Evolutionary conservation across 2,888 invertebrate species (phyloP), one percentile per base, ranked within the genome.

Genomic region (Amiota minor): DNA sequence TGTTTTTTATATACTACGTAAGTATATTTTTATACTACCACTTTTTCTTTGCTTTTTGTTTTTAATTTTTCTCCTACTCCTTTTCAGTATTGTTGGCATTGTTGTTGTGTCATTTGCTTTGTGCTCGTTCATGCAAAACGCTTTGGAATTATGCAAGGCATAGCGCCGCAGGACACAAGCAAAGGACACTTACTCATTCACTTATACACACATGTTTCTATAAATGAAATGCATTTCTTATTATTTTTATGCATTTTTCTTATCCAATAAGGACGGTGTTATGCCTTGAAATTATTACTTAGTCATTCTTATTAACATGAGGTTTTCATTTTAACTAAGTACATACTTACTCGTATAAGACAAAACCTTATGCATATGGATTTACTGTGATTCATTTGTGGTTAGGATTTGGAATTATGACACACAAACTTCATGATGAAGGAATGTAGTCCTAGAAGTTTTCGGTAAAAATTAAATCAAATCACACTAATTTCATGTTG

Each of bases 91-190:
- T 2, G n/a, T 35, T n/a, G n/a, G 35, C 14, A 16, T 56, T 59
- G n/a, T 65, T 20, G 65, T 47, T 59, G n/a, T 59, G 16, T 74
- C 35, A 12, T 70, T 73, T 72, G 74, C 70, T 73, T 74, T 78
- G 73, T 76, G 76, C 77, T 79, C 78, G 74, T 77, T 80, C 79
- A 78, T 79, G 79, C 79, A 81, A 77, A 82, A 74, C 79, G 76
- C 76, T 78, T 78, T 80, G 81, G 75, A 76, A 76, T 62, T 65
- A 71, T 75, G 74, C 75, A 78, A 20, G 59, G 45, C 70, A 70
- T 70, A 20, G 70, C 56, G 70, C 70, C 47, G 46, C 59, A 49
- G 49, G 72, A 18, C 65, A 47, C 55, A 65, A 70, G 68, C 71
- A 35, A 35, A 35, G 2, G 35, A 35, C 55, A 79, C 71, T 73